A percentile compares a stretch with the other conserved stretches of the same genome.
These are phyloP conservation scores for Xestobium rufovillosum DNA, from an alignment of 2,888 invertebrate genomes.

Conservation along the genomic window DNA sequence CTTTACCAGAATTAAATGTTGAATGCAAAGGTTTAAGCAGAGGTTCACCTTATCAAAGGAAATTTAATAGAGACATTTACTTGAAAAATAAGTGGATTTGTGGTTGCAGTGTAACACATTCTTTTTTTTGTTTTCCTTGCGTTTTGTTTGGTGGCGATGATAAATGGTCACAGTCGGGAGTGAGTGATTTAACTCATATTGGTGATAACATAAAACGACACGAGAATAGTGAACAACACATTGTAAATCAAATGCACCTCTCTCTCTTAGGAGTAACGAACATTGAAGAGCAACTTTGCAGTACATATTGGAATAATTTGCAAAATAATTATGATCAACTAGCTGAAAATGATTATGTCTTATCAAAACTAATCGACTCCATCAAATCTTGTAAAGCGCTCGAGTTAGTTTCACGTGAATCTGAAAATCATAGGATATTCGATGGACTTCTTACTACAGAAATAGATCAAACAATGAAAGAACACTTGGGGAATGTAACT, in stretches of 20 bases:
- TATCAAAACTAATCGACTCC: too few species aligned
- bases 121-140: constrained; percentile 26
- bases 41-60: too few species aligned
- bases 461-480: constrained; percentile 20
- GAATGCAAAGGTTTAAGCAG: too few species aligned
- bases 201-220: constrained; percentile 15
- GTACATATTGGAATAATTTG: too few species aligned
- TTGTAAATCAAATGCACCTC: too few species aligned
- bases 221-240: constrained; percentile 30
- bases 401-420: constrained; percentile 30
- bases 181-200: too few species aligned
- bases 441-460: constrained; percentile 24
- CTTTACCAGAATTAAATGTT: too few species aligned
- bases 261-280: too few species aligned
- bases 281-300: too few species aligned
- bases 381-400: constrained; percentile 32
- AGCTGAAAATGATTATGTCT: too few species aligned
- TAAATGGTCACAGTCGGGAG: constrained; percentile 37
- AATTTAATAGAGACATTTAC: constrained; percentile 10
- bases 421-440: constrained; percentile 27
- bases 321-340: too few species aligned
- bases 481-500: constrained; percentile 19
- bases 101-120: constrained; percentile 21
- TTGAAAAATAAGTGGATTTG: constrained; percentile 17
- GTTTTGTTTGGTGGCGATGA: constrained; percentile 20